These are phyloP conservation scores for Drosophila suboccidentalis DNA, from an alignment of 2,888 invertebrate genomes.

Conservation along the genomic window DNA sequence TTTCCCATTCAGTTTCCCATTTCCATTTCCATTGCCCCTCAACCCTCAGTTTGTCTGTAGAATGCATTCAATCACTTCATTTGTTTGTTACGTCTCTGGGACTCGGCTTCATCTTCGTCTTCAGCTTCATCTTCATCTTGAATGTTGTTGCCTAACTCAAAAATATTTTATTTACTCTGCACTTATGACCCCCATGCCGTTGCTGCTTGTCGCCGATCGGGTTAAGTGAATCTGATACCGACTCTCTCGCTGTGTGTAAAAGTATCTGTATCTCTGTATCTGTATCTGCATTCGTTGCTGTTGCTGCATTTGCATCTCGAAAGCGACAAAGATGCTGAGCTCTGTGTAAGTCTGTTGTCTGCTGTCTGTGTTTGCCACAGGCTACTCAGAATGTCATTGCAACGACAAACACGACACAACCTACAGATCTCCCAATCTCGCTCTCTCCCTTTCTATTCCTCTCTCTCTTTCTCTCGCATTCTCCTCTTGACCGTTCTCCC, in stretches of 20 bases:
- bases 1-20: constrained; percentile 31
- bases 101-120: constrained; percentile 24
- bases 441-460: background rate
- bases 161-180: constrained; percentile 80
- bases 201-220: constrained; percentile 63
- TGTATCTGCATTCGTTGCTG: constrained; percentile 16
- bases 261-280: constrained; percentile 19
- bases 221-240: constrained; percentile 79
- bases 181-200: constrained; percentile 76
- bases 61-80: constrained; percentile 79
- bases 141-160: constrained; percentile 45
- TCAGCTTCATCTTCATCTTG: constrained; percentile 12
- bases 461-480: background rate
- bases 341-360: constrained; percentile 34
- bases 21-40: constrained; percentile 5
- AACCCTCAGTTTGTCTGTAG: constrained; percentile 38
- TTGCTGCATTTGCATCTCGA: constrained; percentile 61
- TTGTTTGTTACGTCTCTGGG: constrained; percentile 57
- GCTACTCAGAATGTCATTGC: constrained; percentile 64
- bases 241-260: constrained; percentile 26
- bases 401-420: constrained; percentile 40
- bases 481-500: constrained; percentile 25
- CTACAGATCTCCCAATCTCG: constrained; percentile 3
- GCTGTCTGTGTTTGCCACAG: constrained; percentile 33
- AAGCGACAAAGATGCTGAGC: constrained; percentile 11